These are phyloP conservation scores for Drosophila neutralis DNA, from an alignment of 2,888 invertebrate species.

Conservation along the genomic window DNA sequence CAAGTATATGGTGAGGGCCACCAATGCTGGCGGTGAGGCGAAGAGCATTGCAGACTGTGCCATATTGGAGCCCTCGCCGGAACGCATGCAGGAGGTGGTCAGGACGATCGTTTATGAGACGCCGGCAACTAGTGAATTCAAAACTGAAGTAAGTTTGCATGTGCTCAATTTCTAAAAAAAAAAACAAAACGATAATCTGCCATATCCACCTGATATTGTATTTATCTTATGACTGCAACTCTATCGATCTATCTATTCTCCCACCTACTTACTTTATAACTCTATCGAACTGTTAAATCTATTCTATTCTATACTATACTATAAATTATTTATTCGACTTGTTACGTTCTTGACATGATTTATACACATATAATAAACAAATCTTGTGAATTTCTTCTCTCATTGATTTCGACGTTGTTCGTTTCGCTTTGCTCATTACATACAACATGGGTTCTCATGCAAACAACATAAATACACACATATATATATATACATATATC, in stretches of 20 bases:
- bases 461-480: conserved; percentile 29
- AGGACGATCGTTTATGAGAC: conserved; percentile 88
- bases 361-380: conserved; percentile 74
- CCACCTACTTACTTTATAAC: conserved; percentile 43
- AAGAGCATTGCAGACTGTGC: conserved; percentile 92
- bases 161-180: conserved; percentile 74
- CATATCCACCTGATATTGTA: conserved; percentile 46
- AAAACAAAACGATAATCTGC: conserved; percentile 17
- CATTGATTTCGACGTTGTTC: conserved; percentile 81
- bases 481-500: conserved; percentile 6
- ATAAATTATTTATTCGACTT: conserved; percentile 44
- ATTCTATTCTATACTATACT: conserved; percentile 35
- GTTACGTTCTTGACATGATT: conserved; percentile 63
- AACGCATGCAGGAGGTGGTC: conserved; percentile 88
- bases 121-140: conserved; percentile 73
- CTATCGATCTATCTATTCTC: conserved; percentile 29
- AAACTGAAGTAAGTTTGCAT: conserved; percentile 84
- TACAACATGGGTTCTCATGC: conserved; percentile 57
- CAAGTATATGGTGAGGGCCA: conserved; percentile 90
- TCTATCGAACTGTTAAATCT: conserved; percentile 42
- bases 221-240: conserved; percentile 41
- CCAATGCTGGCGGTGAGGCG: conserved; percentile 92
- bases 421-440: conserved; percentile 75
- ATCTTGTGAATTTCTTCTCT: conserved; percentile 82
- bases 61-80: conserved; percentile 89